Percentiles rank a stretch among this genome's conserved stretches.
Conservation (phyloP, 2,888 invertebrate species). For the Tuta absoluta region DNA sequence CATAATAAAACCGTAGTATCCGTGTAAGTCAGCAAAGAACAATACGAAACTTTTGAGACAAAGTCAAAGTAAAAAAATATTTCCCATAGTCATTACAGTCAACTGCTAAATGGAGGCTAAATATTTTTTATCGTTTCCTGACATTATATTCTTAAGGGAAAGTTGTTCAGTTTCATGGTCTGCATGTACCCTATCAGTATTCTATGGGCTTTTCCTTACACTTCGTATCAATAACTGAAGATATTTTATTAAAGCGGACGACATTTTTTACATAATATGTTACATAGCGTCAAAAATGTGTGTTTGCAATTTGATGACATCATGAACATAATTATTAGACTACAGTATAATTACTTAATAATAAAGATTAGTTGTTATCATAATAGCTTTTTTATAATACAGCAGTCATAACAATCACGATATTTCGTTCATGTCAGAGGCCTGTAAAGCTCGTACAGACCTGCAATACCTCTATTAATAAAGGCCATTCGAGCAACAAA, state of each 20-base stretch:
- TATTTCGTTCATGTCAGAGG: constrained; percentile 22
- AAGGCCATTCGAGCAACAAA: constrained; percentile 25
- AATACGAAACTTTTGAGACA: constrained; percentile 2
- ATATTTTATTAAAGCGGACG: no score
- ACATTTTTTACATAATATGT: no score
- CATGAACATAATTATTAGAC: neutral
- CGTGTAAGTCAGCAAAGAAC: constrained; percentile 10
- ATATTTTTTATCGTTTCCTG: no score
- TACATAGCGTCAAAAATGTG: no score
- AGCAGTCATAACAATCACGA: constrained; percentile 7
- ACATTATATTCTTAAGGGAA: no score
- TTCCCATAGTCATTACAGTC: no score
- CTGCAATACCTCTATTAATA: constrained; percentile 15
- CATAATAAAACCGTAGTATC: neutral
- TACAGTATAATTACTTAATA: neutral
- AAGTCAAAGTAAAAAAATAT: constrained; percentile 12
- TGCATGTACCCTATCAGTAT: no score
- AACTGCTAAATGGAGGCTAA: neutral
- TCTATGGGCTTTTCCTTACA: no score
- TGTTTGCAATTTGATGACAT: neutral
- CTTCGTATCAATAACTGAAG: no score
- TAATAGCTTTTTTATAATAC: neutral
- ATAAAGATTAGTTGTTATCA: neutral
- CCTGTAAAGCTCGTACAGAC: constrained; percentile 8
- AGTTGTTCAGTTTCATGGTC: no score